Evolutionary conservation across 1,140 invertebrate genomes (phyloP), one percentile per base, ranked within the genome.

Genomic region (Neuroterus valhalla): DNA sequence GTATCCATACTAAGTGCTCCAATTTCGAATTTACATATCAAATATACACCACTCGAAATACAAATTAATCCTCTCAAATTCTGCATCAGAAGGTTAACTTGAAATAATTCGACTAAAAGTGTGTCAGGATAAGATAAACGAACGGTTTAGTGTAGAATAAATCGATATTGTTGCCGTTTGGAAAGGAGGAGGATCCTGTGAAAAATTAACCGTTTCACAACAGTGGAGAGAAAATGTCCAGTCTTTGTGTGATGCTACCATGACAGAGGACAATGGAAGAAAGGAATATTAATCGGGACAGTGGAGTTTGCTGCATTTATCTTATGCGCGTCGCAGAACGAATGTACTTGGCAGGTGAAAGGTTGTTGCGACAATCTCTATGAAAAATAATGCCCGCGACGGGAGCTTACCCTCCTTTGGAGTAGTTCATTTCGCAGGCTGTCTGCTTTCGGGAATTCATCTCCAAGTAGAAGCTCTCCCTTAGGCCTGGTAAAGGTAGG

Each of bases 361-460:
- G 50, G 43, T 43, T 21, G 45, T 70, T 44, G 72, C 26, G 55
- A 75, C 48, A 71, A 78, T 80, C 69, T 78, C 66, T 67, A 77
- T 77, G 76, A 82, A 82, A 77, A 82, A 78, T 82, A 76, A 76
- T 67, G 72, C 62, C 52, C 45, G 66, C 72, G 69, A 55, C n/a
- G 42, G 26, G 43, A 46, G 55, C 19, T 21, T 52, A 52, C 50
- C 50, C 50, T 23, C 23, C 19, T 52, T 52, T 19, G 73, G 71
- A 73, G 71, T 78, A 84, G 81, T 87, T 85, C 81, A 87, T 82
- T 85, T 83, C 68, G 81, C 75, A 78, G 83, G 76, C 80, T 84
- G 80, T 87, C 86, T 77, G 79, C 78, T 80, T 83, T 81, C 81
- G 84, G 78, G 80, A 84, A 86, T 87, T 87, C 84, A 82, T 85